These are phyloP conservation scores for Drosophila imparisetae DNA, from an alignment of 2,888 invertebrate genomes.

Conservation along the genomic window DNA sequence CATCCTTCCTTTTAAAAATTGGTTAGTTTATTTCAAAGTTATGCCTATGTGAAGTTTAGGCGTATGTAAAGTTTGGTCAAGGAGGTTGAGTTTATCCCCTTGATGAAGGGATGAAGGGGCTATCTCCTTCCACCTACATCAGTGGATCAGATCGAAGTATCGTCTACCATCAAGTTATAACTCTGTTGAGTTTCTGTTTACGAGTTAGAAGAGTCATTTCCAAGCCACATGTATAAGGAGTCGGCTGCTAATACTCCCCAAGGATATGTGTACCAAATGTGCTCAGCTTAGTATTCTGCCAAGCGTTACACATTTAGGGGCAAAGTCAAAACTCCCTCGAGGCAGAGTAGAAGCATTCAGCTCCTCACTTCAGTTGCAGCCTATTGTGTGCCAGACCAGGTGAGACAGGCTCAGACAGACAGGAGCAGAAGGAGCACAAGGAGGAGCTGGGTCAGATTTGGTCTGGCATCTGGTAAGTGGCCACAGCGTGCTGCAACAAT, in stretches of 20 bases:
- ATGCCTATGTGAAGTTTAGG: no score
- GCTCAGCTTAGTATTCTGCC: not conserved
- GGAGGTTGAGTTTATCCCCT: no score
- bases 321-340: no score
- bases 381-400: slow-evolving; percentile 41
- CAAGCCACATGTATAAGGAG: not conserved
- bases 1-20: no score
- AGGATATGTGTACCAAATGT: not conserved
- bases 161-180: not conserved
- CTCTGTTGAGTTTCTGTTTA: not conserved
- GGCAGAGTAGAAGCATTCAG: not conserved
- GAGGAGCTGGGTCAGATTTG: not conserved
- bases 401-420: slow-evolving; percentile 11
- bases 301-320: not conserved
- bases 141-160: no score
- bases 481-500: slow-evolving; percentile 66
- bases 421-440: not conserved
- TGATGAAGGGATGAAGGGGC: no score
- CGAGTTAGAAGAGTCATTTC: not conserved
- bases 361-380: slow-evolving; percentile 5
- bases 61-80: no score
- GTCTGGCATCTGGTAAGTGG: slow-evolving; percentile 56
- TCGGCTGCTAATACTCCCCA: not conserved
- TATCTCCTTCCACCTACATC: no score
- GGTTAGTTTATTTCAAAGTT: no score